These are phyloP conservation scores for Drosophila tsacasi DNA, from an alignment of 1,140 invertebrate genomes.

Conservation along the genomic window DNA sequence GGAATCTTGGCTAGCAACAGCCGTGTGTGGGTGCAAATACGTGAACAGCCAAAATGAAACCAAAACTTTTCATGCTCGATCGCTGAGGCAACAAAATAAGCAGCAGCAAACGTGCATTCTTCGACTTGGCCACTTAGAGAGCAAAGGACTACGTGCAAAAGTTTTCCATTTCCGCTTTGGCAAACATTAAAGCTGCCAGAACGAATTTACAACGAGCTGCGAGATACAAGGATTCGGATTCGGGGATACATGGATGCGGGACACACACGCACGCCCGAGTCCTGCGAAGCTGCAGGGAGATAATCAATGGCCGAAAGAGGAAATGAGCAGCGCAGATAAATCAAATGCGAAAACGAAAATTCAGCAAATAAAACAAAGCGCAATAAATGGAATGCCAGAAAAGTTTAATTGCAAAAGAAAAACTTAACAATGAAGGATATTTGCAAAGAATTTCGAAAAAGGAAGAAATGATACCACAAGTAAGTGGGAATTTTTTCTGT, in stretches of 20 bases:
- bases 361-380: conserved; percentile 34
- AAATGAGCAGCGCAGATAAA: conserved; percentile 73
- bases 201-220: conserved; percentile 75
- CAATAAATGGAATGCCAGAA: conserved; percentile 21
- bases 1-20: conserved; percentile 13
- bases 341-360: conserved; percentile 63
- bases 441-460: not conserved
- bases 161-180: conserved; percentile 82
- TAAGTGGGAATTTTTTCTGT: not conserved
- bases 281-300: conserved; percentile 47
- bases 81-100: conserved; percentile 61
- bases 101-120: conserved; percentile 68
- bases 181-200: conserved; percentile 82
- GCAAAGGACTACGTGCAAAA: conserved; percentile 73
- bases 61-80: conserved; percentile 83
- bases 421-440: conserved; percentile 8
- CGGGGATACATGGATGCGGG: conserved; percentile 23
- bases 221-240: conserved; percentile 22
- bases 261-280: conserved; percentile 58
- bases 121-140: conserved; percentile 67
- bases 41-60: conserved; percentile 78
- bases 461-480: not conserved
- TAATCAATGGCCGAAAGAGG: conserved; percentile 68
- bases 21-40: conserved; percentile 48
- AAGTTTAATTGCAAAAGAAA: conserved; percentile 45